Percentiles rank a stretch among this genome's conserved stretches.
phyloP scores from a whole-genome alignment of 2,797 vertebrate genomes.

The Enteromius mattozi region DNA sequence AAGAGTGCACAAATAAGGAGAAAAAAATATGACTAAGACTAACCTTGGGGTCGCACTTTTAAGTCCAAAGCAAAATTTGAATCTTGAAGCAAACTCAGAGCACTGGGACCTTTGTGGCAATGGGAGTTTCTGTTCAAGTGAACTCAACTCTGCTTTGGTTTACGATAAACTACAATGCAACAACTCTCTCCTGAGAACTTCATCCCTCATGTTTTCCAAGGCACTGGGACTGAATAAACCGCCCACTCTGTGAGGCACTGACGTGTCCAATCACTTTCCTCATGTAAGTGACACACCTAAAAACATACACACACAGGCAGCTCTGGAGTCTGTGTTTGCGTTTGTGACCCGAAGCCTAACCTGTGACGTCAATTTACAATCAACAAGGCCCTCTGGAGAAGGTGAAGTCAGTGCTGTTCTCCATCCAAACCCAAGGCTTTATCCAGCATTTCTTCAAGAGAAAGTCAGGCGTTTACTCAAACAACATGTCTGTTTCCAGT shows the following conservation, averaged over 20 bases:
- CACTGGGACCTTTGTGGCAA: neutral
- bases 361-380: constrained; percentile 17
- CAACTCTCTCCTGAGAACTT: neutral
- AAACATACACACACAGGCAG: neutral
- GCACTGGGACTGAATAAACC: neutral
- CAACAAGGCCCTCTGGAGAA: constrained; percentile 3
- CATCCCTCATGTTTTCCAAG: neutral
- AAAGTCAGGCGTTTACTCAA: constrained; percentile 28
- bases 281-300: neutral
- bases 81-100: neutral
- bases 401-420: constrained; percentile 42
- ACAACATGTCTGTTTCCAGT: constrained; percentile 29
- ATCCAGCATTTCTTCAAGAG: constrained; percentile 7
- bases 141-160: neutral
- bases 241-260: neutral
- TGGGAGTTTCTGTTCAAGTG: neutral
- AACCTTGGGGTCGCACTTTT: neutral
- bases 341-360: constrained; percentile 53
- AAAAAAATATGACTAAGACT: neutral
- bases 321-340: constrained; percentile 49
- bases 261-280: constrained; percentile 5
- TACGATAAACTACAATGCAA: neutral
- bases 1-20: neutral
- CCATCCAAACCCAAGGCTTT: constrained; percentile 11
- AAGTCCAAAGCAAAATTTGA: neutral